Evolutionary conservation across 2,888 invertebrate species (phyloP).

Genomic region (Plagiodera versicolora): DNA sequence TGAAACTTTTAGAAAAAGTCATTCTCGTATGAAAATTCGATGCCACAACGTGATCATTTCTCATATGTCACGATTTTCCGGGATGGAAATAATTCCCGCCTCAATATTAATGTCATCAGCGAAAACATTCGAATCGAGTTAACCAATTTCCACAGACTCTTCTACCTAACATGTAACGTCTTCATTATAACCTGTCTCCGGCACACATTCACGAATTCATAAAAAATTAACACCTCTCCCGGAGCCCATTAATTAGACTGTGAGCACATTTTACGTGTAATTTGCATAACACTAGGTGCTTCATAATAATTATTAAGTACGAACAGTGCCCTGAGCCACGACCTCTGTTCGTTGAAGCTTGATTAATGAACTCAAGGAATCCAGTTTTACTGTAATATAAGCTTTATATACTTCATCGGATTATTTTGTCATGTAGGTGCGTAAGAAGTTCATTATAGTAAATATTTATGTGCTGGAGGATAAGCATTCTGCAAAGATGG

Average conservation of each 20-base stretch:
- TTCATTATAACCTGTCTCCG: conserved; percentile 8
- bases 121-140: not conserved
- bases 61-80: too few species aligned
- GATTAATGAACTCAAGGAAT: conserved; percentile 43
- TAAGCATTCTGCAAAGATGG: too few species aligned
- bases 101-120: not conserved
- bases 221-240: conserved; percentile 18
- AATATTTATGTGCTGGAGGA: conserved; percentile 25
- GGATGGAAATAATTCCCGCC: too few species aligned
- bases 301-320: conserved; percentile 36
- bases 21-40: too few species aligned
- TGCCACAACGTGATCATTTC: too few species aligned
- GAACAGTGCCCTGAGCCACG: conserved; percentile 34
- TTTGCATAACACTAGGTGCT: conserved; percentile 34
- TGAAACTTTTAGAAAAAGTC: too few species aligned
- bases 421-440: conserved; percentile 40
- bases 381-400: conserved; percentile 44
- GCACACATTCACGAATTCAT: conserved; percentile 10
- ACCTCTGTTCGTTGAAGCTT: conserved; percentile 41
- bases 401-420: conserved; percentile 43
- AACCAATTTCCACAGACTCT: not conserved
- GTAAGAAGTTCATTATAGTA: conserved; percentile 37
- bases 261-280: conserved; percentile 24
- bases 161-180: not conserved
- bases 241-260: conserved; percentile 17